These are phyloP conservation scores for Chionomys nivalis DNA, from an alignment of 2,113 vertebrate species.

Conservation along the genomic window DNA sequence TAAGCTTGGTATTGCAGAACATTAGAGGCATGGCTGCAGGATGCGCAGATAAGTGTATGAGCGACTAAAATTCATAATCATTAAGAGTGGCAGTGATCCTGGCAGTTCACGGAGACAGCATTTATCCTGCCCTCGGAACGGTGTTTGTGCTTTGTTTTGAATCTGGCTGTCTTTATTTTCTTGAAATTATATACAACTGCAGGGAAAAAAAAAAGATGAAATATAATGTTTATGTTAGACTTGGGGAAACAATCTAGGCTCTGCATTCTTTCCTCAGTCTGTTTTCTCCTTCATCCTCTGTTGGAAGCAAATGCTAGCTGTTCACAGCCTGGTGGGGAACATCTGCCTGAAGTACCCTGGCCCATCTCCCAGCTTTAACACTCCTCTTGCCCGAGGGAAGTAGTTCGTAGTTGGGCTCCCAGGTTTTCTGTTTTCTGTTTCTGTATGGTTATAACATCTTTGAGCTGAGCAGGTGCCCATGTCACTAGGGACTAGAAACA, in stretches of 20 bases:
- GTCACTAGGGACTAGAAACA: neutral
- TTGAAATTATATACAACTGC: neutral
- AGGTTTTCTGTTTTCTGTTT: constrained; percentile 10
- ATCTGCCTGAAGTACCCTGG: neutral
- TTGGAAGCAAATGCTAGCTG: neutral
- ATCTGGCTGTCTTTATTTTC: constrained; percentile 34
- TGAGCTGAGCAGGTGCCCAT: neutral
- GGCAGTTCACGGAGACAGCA: neutral
- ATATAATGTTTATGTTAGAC: constrained; percentile 13
- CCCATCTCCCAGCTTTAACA: neutral
- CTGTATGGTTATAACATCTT: neutral
- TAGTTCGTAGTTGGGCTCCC: neutral
- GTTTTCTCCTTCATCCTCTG: neutral
- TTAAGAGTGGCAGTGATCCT: neutral
- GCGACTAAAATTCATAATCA: constrained; percentile 1
- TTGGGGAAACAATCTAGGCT: neutral
- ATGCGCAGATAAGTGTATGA: neutral
- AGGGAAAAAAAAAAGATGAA: neutral
- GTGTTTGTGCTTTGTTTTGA: neutral
- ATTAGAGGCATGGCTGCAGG: neutral
- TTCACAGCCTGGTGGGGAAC: neutral
- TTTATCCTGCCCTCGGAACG: neutral
- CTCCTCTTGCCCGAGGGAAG: neutral
- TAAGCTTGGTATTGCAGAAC: neutral
- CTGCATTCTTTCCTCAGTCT: neutral